Conservation (phyloP, 1,140 invertebrate species). For the Sitophilus oryzae region DNA sequence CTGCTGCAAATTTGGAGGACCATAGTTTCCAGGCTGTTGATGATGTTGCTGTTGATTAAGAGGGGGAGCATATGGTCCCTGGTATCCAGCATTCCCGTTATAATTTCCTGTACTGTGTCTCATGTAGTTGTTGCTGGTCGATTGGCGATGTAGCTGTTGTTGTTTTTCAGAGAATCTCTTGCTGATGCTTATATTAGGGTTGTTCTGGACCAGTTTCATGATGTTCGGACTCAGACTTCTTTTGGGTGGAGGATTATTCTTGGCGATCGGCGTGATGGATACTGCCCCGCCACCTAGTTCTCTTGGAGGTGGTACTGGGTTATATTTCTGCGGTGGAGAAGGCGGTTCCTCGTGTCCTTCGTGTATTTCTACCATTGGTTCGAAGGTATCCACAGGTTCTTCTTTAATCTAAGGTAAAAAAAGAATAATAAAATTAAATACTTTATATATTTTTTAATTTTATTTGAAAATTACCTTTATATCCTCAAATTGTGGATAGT, state of each 20-base stretch:
- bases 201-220: conserved; percentile 40
- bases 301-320: not conserved
- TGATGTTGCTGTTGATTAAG: conserved; percentile 3
- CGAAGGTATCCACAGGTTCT: conserved; percentile 36
- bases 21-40: not conserved
- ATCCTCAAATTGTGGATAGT: conserved; percentile 19
- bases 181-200: conserved; percentile 38
- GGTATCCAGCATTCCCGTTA: conserved; percentile 18
- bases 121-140: conserved; percentile 1
- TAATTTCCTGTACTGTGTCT: conserved; percentile 4
- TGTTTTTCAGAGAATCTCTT: conserved; percentile 18
- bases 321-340: conserved; percentile 7
- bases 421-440: not conserved
- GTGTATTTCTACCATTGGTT: conserved; percentile 42
- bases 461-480: conserved; percentile 11
- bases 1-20: conserved; percentile 7
- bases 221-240: conserved; percentile 36
- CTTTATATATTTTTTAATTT: not conserved
- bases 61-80: conserved; percentile 15
- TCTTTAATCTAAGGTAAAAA: conserved; percentile 30
- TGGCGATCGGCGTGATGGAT: conserved; percentile 39
- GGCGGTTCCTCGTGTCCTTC: conserved; percentile 28
- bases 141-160: conserved; percentile 6
- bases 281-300: conserved; percentile 32
- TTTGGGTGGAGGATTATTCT: conserved; percentile 28